Evolutionary conservation across 2,797 vertebrate genomes (phyloP).

Genomic region (Coranthus polyacanthus): DNA sequence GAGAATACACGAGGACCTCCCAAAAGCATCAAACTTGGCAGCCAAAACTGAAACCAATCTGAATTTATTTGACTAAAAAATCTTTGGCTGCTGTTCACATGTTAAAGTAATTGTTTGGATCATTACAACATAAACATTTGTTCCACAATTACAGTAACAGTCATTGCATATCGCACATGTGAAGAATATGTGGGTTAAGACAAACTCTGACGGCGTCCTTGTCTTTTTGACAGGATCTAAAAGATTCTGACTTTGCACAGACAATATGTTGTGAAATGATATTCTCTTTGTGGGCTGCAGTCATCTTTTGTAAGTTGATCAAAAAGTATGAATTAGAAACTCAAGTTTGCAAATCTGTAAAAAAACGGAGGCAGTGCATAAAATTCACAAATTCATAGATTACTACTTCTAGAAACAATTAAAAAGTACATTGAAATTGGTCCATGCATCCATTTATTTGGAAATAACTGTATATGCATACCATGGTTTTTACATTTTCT

Average conservation of each 20-base stretch:
- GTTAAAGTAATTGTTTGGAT: not conserved
- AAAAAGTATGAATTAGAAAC: constrained; percentile 30
- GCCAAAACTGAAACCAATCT: constrained; percentile 32
- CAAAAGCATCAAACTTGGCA: constrained; percentile 43
- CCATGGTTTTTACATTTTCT: constrained; percentile 1
- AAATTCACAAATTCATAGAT: constrained; percentile 15
- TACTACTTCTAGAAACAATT: not conserved
- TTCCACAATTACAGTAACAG: not conserved
- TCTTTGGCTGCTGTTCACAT: constrained; percentile 26
- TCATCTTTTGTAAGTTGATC: constrained; percentile 25
- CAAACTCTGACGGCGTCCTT: constrained; percentile 7
- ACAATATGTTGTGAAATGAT: too few species aligned
- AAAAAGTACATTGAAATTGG: too few species aligned
- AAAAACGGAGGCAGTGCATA: constrained; percentile 2
- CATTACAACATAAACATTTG: constrained; percentile 8
- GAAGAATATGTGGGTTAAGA: constrained; percentile 16
- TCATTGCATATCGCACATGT: not conserved
- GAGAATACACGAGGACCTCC: constrained; percentile 35
- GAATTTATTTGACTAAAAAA: constrained; percentile 25
- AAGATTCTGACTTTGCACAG: constrained; percentile 7
- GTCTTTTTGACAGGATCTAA: not conserved
- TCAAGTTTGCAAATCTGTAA: constrained; percentile 16
- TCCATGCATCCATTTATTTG: not conserved
- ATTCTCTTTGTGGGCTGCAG: constrained; percentile 38
- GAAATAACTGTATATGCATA: not conserved